Conservation (phyloP, 2,888 invertebrate species). For the Sphinx pinastri region DNA sequence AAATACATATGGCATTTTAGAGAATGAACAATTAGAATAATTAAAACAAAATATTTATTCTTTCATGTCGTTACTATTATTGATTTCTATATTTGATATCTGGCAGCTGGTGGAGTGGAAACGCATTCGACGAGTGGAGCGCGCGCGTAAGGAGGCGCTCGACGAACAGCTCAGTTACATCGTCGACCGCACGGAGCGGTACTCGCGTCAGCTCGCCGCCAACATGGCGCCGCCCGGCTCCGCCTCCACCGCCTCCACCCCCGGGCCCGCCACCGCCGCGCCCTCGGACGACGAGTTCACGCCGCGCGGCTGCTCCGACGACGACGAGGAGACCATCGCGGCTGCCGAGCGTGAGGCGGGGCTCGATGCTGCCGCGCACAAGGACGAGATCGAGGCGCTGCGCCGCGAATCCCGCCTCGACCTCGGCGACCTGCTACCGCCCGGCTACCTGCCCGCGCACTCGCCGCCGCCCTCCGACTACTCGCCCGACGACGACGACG, state of each 20-base stretch:
- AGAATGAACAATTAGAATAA: too few species aligned
- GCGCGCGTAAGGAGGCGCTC: constrained; percentile 96
- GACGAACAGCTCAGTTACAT: constrained; percentile 99
- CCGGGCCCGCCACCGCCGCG: constrained; percentile 44
- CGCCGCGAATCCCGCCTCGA: constrained; percentile 95
- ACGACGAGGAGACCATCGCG: constrained; percentile 97
- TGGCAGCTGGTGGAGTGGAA: constrained; percentile 94
- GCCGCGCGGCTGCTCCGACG: constrained; percentile 88
- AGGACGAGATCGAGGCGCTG: constrained; percentile 92
- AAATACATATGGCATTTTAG: too few species aligned
- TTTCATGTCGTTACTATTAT: too few species aligned
- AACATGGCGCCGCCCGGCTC: constrained; percentile 84
- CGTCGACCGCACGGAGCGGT: constrained; percentile 99
- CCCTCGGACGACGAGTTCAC: constrained; percentile 90
- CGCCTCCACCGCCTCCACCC: constrained; percentile 35
- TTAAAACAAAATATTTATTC: too few species aligned
- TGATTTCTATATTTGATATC: background rate
- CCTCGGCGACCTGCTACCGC: constrained; percentile 93
- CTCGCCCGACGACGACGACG: constrained; percentile 86
- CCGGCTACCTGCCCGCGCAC: constrained; percentile 89
- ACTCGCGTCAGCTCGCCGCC: constrained; percentile 95
- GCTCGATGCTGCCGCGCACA: constrained; percentile 78
- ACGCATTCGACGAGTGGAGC: constrained; percentile 95
- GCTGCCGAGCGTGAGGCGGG: constrained; percentile 90
- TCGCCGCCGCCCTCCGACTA: constrained; percentile 89